Evolutionary conservation across 2,888 invertebrate species (phyloP).

Genomic region (Oscheius sp.): DNA sequence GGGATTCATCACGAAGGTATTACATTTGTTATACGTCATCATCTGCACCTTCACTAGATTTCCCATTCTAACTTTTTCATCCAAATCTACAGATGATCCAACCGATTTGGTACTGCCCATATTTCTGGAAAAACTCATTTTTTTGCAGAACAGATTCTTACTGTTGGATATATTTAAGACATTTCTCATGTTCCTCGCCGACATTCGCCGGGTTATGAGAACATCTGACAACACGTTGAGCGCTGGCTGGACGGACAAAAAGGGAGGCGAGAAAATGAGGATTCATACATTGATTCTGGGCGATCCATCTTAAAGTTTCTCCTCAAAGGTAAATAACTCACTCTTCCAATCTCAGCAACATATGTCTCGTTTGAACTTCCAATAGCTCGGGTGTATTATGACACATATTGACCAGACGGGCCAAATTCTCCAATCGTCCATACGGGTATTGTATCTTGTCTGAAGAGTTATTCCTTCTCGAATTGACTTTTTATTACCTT

Average conservation of each 20-base stretch:
- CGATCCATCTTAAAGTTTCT: slow-evolving; percentile 46
- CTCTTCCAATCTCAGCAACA: slow-evolving; percentile 57
- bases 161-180: slow-evolving; percentile 24
- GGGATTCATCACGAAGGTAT: slow-evolving; percentile 31
- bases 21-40: slow-evolving; percentile 31
- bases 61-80: slow-evolving; percentile 28
- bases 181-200: slow-evolving; percentile 31
- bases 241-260: slow-evolving; percentile 49
- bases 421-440: slow-evolving; percentile 42
- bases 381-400: slow-evolving; percentile 44
- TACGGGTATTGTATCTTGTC: slow-evolving; percentile 40
- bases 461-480: slow-evolving; percentile 2
- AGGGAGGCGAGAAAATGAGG: slow-evolving; percentile 49
- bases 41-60: slow-evolving; percentile 26
- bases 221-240: slow-evolving; percentile 47
- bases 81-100: slow-evolving; percentile 28
- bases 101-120: slow-evolving; percentile 17
- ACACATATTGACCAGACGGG: slow-evolving; percentile 40
- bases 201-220: slow-evolving; percentile 62
- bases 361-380: slow-evolving; percentile 55
- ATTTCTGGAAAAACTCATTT: neutral
- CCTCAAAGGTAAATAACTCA: slow-evolving; percentile 24
- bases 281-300: slow-evolving; percentile 46
- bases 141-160: neutral
- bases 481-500: slow-evolving; percentile 28